Evolutionary conservation across 2,888 invertebrate genomes (phyloP).

Genomic region (Hypercompe scribonia): DNA sequence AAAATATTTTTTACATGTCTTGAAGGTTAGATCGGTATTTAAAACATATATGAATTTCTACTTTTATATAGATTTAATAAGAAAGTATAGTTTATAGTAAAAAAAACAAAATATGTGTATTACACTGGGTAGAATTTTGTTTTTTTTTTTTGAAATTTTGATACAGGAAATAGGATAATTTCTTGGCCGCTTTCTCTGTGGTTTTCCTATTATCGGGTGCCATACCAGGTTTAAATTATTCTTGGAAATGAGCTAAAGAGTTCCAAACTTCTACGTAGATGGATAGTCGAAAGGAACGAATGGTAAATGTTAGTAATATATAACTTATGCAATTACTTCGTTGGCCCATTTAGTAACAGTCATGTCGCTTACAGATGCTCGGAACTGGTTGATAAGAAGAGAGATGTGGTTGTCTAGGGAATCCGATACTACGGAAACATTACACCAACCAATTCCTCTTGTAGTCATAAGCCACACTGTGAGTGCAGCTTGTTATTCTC

Average conservation of each 20-base stretch:
- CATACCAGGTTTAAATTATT: neutral
- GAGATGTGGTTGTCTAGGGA: conserved; percentile 71
- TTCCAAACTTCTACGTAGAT: neutral
- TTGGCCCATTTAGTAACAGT: neutral
- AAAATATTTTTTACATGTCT: too few species aligned
- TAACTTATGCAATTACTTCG: neutral
- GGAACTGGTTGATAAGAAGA: conserved; percentile 74
- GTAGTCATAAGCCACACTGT: conserved; percentile 76
- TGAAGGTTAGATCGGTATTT: too few species aligned
- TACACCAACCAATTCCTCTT: conserved; percentile 62
- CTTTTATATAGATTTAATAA: too few species aligned
- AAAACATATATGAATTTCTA: too few species aligned
- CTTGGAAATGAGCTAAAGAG: neutral
- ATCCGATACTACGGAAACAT: conserved; percentile 36
- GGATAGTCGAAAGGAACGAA: neutral
- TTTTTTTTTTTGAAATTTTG: too few species aligned
- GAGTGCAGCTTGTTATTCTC: conserved; percentile 63
- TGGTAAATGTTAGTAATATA: neutral
- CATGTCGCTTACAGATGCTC: conserved; percentile 59
- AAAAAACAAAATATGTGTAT: too few species aligned
- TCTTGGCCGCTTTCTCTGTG: too few species aligned
- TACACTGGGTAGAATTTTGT: too few species aligned
- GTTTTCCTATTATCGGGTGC: too few species aligned
- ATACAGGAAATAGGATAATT: too few species aligned
- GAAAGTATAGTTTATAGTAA: too few species aligned